Base-by-base conservation (phyloP, 2,888 invertebrate species). In the Drosophila parthenogenetica region DNA sequence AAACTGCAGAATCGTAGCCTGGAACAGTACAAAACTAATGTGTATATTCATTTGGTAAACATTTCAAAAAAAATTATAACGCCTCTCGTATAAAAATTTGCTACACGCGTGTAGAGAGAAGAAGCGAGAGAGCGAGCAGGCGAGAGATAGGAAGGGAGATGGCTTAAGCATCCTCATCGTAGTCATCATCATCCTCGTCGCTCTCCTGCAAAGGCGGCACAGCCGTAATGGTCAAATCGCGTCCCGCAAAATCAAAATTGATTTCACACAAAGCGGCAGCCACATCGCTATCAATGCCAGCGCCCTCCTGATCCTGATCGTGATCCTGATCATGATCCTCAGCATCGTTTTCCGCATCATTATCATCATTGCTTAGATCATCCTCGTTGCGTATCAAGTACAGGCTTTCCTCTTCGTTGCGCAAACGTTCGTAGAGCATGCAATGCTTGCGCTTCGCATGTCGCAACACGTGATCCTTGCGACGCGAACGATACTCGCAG, bases 391-490 rank as follows among this genome's bases (percentile, higher is more conserved):
- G 90, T 81, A 91, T 92, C 68, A 91, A 80, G 82, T 90, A 91
- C 17, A 91, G 84, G 22, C 85, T 82, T 39, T 90, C 83, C 58
- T 92, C 91, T 29, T 90, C 90, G 16, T 90, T 77, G n/a, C 81
- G 79, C 13, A 80, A 49, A n/a, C 82, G 79, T 43, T 90, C 89
- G 29, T 90, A 90, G 7, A 91, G 73, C 54, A 90, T 86, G 63
- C 90, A 89, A 64, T 92, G 92, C 63, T 92, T 91, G 57, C 92
- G 91, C 58, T 87, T 90, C 13, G 92, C 91, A 80, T 92, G 92
- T 3, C 92, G 81, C 63, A 91, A 64, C 14, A 92, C 91, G 70
- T 92, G 92, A 88, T 92, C 92, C 77, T 91, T 91, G 68, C 92
- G 91, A 0, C 92, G 83, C 4, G 92, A 92, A 5, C 92, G 91